Evolutionary conservation across 1,140 invertebrate genomes (phyloP), one percentile per base, ranked within the genome.

Genomic region (Drosophila quadrilineata): DNA sequence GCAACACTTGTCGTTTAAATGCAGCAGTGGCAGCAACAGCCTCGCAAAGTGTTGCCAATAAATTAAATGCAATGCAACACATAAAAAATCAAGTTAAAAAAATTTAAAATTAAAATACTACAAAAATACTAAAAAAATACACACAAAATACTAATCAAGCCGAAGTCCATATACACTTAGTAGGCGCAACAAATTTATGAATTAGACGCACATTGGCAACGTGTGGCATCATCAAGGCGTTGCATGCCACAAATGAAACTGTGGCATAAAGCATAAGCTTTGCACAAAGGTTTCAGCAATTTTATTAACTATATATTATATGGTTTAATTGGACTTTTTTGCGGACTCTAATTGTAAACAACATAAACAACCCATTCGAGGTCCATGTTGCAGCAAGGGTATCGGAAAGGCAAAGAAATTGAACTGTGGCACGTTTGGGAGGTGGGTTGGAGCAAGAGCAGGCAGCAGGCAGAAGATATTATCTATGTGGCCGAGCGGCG

Each of bases 1-100:
- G 79, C 79, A 84, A 84, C 79, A 84, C 74, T 84, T 84, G 79
- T 84, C 79, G 79, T 75, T 84, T 84, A 85, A 84, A 84, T 79
- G 77, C 79, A 71, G 71, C 75, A 66, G 49, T 64, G 46, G 31
- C 64, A 21, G 29, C 63, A 50, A 19, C 46, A 49, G 36, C 63
- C 43, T 26, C 49, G 41, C 40, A 85, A 84, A 84, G 79, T 85
- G 79, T 77, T 76, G 79, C 80, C 71, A 85, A 85, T 85, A 85
- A 85, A 85, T 85, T 85, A 85, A 85, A 59, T 36, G 50, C 50
- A 57, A 67, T 63, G 59, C 56, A 64, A 75, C 57, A 57, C 57
- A 65, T 38, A 31, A 49, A 26, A 35, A 53, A 50, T 21, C 21
- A 72, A 38, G 36, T n/a, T n/a, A n/a, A n/a, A n/a, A n/a, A n/a